phyloP scores from a whole-genome alignment of 2,113 vertebrate genomes.

The Aleadryas rufinucha region DNA sequence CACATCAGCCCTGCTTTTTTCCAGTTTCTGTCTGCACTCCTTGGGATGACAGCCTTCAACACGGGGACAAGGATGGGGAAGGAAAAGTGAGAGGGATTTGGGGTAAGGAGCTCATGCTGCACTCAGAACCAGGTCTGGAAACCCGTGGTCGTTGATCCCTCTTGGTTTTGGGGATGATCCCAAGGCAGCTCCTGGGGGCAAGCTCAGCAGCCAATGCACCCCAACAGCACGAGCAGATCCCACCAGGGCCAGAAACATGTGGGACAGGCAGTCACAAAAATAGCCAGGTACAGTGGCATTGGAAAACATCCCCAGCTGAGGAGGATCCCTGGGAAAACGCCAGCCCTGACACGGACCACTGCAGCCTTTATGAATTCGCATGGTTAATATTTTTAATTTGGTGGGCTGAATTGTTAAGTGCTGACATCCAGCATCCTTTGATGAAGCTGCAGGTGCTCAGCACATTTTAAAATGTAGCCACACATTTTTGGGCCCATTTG shows the following conservation, averaged over 20 bases:
- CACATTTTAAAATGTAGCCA: background rate
- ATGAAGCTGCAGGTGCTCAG: constrained; percentile 33
- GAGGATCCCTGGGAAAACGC: background rate
- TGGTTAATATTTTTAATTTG: background rate
- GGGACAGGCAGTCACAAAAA: background rate
- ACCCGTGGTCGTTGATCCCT: accelerated
- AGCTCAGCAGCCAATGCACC: background rate
- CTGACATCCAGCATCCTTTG: constrained; percentile 4
- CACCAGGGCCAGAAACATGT: background rate
- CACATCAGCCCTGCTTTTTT: background rate
- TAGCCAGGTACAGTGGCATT: no score
- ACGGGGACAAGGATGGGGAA: accelerated
- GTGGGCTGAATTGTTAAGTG: background rate
- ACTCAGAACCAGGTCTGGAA: background rate
- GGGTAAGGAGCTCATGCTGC: background rate
- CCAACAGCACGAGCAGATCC: background rate
- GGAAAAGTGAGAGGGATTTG: background rate
- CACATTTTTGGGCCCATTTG: constrained; percentile 5
- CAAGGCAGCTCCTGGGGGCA: background rate
- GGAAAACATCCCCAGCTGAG: background rate
- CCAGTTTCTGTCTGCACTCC: background rate
- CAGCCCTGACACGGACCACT: background rate
- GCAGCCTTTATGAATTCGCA: background rate
- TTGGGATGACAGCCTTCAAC: background rate
- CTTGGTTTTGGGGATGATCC: background rate